Evolutionary conservation across 30 jellyfish, hydroid and myxozoan genomes (phyloP).

Genomic region (Cassiopea andromeda): DNA sequence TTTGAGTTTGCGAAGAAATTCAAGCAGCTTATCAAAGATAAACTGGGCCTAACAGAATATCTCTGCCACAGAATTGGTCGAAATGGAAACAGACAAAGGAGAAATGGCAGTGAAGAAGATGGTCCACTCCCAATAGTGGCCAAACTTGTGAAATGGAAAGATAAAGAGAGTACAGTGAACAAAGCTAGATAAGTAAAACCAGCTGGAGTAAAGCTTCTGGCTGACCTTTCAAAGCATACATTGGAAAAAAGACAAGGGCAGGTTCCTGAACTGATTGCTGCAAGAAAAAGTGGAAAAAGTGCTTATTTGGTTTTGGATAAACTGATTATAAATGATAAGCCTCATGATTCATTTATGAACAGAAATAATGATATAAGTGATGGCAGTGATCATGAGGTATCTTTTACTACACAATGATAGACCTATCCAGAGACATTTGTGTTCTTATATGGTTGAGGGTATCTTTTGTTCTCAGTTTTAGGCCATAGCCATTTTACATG

Average conservation of each 20-base stretch:
- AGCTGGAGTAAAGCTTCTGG: constrained; percentile 36
- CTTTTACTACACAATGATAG: constrained; percentile 18
- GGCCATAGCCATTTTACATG: neutral
- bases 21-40: constrained; percentile 28
- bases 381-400: constrained; percentile 33
- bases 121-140: constrained; percentile 43
- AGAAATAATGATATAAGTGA: constrained; percentile 8
- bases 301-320: constrained; percentile 50
- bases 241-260: constrained; percentile 21
- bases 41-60: constrained; percentile 24
- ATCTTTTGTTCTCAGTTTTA: constrained; percentile 6
- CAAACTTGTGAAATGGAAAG: constrained; percentile 42
- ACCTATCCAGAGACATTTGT: constrained; percentile 1
- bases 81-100: constrained; percentile 18
- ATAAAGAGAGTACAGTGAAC: constrained; percentile 20
- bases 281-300: constrained; percentile 41
- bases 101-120: constrained; percentile 22
- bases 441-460: constrained; percentile 13
- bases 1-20: neutral
- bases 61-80: constrained; percentile 39
- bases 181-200: constrained; percentile 45
- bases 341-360: constrained; percentile 15
- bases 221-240: constrained; percentile 45
- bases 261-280: constrained; percentile 48
- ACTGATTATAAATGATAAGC: constrained; percentile 36